Percentiles rank a stretch among this genome's conserved stretches.
phyloP scores from a whole-genome alignment of 1,140 invertebrate species.

The Zaprionus nigranus region DNA sequence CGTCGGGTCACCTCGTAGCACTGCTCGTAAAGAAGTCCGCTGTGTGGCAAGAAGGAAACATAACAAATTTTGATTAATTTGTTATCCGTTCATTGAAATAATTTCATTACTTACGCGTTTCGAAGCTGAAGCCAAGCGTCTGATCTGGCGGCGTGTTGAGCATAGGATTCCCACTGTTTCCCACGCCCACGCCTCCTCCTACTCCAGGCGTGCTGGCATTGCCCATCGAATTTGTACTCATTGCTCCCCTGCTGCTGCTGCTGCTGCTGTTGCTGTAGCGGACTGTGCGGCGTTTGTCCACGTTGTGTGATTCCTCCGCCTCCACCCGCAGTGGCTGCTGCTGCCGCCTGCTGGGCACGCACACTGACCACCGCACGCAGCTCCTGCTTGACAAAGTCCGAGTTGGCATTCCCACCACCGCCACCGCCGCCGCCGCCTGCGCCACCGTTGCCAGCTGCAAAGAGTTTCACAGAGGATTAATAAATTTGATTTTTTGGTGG shows the following conservation, averaged over 20 bases:
- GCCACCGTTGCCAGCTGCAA: slow-evolving; percentile 68
- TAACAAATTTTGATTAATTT: neutral
- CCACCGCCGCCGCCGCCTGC: slow-evolving; percentile 37
- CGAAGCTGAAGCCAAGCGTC: slow-evolving; percentile 80
- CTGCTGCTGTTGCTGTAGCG: slow-evolving; percentile 66
- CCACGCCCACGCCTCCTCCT: slow-evolving; percentile 7
- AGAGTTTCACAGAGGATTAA: neutral
- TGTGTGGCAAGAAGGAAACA: slow-evolving; percentile 3
- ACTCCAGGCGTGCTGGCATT: slow-evolving; percentile 66
- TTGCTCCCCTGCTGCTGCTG: slow-evolving; percentile 47
- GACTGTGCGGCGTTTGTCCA: slow-evolving; percentile 79
- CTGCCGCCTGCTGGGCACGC: slow-evolving; percentile 87
- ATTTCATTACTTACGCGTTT: slow-evolving; percentile 64
- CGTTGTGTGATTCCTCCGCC: slow-evolving; percentile 56
- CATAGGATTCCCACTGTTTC: slow-evolving; percentile 68
- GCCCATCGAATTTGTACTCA: slow-evolving; percentile 80
- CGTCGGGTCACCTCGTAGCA: slow-evolving; percentile 82
- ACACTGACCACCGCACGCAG: slow-evolving; percentile 93
- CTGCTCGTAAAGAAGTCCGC: slow-evolving; percentile 80
- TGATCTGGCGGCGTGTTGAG: slow-evolving; percentile 80
- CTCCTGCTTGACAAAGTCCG: slow-evolving; percentile 95
- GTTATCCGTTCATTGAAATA: neutral
- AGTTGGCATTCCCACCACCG: slow-evolving; percentile 78
- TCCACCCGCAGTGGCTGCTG: slow-evolving; percentile 62
- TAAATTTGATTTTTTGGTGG: neutral